phyloP scores from a whole-genome alignment of 2,797 vertebrate genomes.

The Rhynchonycteris naso region DNA sequence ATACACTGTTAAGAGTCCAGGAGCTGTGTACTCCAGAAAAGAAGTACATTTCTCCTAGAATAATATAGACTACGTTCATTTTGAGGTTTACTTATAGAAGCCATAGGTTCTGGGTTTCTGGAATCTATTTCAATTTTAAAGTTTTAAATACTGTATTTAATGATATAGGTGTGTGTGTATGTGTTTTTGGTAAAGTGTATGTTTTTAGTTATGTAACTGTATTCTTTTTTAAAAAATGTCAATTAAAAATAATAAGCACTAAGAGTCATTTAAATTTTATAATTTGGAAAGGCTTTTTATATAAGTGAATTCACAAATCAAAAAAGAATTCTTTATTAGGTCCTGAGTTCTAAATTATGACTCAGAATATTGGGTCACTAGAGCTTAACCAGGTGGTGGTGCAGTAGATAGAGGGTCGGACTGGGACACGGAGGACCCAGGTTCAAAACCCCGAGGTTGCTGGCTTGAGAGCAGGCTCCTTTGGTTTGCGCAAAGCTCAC shows the following conservation, averaged over 20 bases:
- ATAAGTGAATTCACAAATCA: neutral
- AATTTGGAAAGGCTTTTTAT: conserved; percentile 22
- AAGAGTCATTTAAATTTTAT: neutral
- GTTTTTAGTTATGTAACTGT: conserved; percentile 17
- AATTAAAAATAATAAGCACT: conserved; percentile 22
- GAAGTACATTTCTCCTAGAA: neutral
- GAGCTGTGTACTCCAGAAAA: neutral
- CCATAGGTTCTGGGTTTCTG: neutral
- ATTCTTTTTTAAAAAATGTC: conserved; percentile 15
- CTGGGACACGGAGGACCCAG: no score
- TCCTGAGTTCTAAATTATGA: conserved; percentile 22
- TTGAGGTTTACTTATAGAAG: neutral
- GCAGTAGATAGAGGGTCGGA: no score
- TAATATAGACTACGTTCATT: neutral
- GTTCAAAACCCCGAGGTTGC: no score
- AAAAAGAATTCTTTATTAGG: conserved; percentile 23
- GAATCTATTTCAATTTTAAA: conserved; percentile 12
- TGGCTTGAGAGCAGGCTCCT: no score
- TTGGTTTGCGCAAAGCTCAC: no score
- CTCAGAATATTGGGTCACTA: neutral
- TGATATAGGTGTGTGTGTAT: neutral
- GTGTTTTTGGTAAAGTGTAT: neutral
- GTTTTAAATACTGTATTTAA: conserved; percentile 13
- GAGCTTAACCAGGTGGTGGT: neutral
- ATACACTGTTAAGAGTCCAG: neutral